Evolutionary conservation across 2,797 vertebrate species (phyloP).

Genomic region (Smutsia temminckii): DNA sequence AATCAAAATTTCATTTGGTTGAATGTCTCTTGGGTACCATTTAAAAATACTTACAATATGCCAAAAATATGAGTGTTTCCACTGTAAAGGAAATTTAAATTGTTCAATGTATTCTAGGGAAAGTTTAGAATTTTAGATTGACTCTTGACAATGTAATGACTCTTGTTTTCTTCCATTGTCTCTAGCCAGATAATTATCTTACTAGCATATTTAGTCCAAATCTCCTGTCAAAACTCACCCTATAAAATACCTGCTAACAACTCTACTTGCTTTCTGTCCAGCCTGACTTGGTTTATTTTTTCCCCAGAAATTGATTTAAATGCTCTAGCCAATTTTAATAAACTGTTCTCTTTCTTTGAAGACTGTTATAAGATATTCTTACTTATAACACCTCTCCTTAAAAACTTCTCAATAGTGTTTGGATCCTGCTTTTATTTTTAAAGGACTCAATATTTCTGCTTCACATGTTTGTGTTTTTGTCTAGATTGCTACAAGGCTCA

Average conservation of each 20-base stretch:
- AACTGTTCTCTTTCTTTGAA: neutral
- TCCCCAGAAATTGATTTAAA: constrained; percentile 48
- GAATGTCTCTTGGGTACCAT: neutral
- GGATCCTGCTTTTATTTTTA: neutral
- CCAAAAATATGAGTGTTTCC: neutral
- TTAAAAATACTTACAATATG: constrained; percentile 18
- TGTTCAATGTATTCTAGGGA: neutral
- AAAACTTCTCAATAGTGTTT: constrained; percentile 10
- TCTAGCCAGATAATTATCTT: constrained; percentile 37
- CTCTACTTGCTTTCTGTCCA: constrained; percentile 51
- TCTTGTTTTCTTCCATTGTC: neutral
- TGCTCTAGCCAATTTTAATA: constrained; percentile 25
- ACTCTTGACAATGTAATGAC: constrained; percentile 10
- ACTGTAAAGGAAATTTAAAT: neutral
- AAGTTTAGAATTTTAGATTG: constrained; percentile 39
- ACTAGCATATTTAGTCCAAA: constrained; percentile 29
- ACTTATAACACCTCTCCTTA: constrained; percentile 18
- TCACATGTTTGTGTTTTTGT: neutral
- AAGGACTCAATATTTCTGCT: neutral
- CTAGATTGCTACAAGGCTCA: neutral
- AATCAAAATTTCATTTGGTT: constrained; percentile 31
- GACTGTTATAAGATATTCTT: neutral
- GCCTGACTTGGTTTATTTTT: constrained; percentile 37
- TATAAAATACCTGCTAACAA: constrained; percentile 38
- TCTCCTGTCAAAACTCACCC: constrained; percentile 35